Percentiles rank a stretch among this genome's conserved stretches.
Conservation (phyloP, 53 echinoderm and acorn worm species). For the Astropecten irregularis region DNA sequence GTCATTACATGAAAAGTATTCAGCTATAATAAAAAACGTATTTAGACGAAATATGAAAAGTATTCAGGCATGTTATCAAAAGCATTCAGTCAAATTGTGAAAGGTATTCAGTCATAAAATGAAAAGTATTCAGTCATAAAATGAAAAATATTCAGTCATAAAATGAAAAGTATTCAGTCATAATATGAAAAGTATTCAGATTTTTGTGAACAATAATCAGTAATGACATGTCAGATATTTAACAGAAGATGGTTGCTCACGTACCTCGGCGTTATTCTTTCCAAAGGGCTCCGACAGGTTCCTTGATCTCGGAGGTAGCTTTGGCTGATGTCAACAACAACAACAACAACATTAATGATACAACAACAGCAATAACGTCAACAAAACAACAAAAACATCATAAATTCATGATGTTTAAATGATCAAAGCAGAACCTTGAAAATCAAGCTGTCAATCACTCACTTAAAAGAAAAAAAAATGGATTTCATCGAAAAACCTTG, state of each 20-base stretch:
- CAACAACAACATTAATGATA: not conserved
- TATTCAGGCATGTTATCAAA: too few species aligned
- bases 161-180: not conserved
- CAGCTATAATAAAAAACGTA: too few species aligned
- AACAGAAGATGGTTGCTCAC: too few species aligned
- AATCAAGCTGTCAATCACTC: not conserved
- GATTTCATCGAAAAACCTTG: not conserved
- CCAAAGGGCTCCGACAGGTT: not conserved
- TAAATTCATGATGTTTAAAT: not conserved
- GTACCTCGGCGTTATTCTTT: not conserved
- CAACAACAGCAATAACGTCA: not conserved
- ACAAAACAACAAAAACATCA: not conserved
- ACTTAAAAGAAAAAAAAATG: not conserved
- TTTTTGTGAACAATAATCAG: not conserved
- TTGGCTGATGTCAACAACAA: too few species aligned
- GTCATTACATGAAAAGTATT: too few species aligned
- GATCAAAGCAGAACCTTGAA: not conserved
- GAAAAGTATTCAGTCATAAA: not conserved
- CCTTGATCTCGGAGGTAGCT: not conserved
- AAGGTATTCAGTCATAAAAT: not conserved
- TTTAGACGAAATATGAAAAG: too few species aligned
- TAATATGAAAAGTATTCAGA: not conserved
- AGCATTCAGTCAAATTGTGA: too few species aligned
- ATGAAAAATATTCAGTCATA: not conserved
- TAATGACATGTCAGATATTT: too few species aligned